Base-by-base conservation (phyloP, 1,140 invertebrate genomes). In the Pseudomyrmex sp. region DNA sequence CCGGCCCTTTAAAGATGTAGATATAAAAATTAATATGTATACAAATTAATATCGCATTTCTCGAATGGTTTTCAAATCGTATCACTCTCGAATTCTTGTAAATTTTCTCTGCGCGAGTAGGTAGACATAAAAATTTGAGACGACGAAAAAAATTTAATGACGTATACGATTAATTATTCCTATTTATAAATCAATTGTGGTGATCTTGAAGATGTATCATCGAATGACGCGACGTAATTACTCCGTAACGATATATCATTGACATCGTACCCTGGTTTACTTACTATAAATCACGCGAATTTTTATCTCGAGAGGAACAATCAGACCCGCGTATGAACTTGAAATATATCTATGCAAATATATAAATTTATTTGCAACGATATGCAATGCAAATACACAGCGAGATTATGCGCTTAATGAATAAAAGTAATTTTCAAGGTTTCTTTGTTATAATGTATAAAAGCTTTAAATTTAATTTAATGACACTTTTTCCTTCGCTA, bases 251-350 rank as follows among this genome's bases (percentile, higher is more conserved):
- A 87, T 79, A 91, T 87, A 91, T 87, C 89, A 91, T 87, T 93
- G 93, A 93, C 93, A 94, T 68, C 73, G 80, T 93, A 91, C 79
- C 93, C 93, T 93, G 92, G 90, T 93, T 93, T 93, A 93, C 88
- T 93, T 94, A 93, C 92, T 93, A 93, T 92, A 93, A 93, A 69
- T 86, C 50, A 68, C 15, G 15, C 50, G 23, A 44, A 73, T 73
- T 73, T 35, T 52, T 52, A 18, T 74, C 18, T 61, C 13, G 52
- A 8, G 52, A 2, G 12, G 1, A 23, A 61, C n/a, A 82, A 73
- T 82, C 18, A 50, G 5, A 63, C 3, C 0, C 35, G 15, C 26
- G 1, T 54, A 26, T 26, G n/a, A 65, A 63, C 12, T 56, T 56
- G 48, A 76, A 26, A 56, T 56, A 5, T 65, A 18, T 65, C 9